Evolutionary conservation across 2,888 invertebrate genomes (phyloP).

Genomic region (Thysanoteuthis rhombus): DNA sequence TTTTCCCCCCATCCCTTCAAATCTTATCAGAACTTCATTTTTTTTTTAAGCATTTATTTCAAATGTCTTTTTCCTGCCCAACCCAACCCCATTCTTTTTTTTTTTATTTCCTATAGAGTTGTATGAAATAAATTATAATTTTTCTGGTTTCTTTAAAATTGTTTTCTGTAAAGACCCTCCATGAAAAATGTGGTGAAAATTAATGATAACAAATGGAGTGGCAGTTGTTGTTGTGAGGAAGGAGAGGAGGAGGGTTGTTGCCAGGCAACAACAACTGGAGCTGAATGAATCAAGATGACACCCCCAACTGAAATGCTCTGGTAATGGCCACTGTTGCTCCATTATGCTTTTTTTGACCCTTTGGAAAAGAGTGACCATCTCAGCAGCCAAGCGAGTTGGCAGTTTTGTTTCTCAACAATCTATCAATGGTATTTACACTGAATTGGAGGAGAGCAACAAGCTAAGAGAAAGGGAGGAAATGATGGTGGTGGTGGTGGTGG

Average conservation of each 20-base stretch:
- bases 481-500: background rate
- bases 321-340: background rate
- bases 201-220: background rate
- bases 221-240: conserved; percentile 12
- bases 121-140: background rate
- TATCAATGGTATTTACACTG: conserved; percentile 32
- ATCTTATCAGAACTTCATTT: background rate
- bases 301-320: background rate
- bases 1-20: too few species aligned
- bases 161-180: background rate
- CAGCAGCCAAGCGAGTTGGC: background rate
- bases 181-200: background rate
- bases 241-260: background rate
- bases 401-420: background rate
- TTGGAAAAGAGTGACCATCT: conserved; percentile 12
- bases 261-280: background rate
- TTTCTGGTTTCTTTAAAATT: background rate
- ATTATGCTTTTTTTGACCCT: background rate
- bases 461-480: conserved; percentile 17
- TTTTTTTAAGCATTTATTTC: background rate
- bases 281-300: background rate
- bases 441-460: conserved; percentile 22
- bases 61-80: background rate
- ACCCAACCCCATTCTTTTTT: background rate
- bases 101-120: background rate